Evolutionary conservation across 2,113 vertebrate species (phyloP).

Genomic region (Bos indicus): DNA sequence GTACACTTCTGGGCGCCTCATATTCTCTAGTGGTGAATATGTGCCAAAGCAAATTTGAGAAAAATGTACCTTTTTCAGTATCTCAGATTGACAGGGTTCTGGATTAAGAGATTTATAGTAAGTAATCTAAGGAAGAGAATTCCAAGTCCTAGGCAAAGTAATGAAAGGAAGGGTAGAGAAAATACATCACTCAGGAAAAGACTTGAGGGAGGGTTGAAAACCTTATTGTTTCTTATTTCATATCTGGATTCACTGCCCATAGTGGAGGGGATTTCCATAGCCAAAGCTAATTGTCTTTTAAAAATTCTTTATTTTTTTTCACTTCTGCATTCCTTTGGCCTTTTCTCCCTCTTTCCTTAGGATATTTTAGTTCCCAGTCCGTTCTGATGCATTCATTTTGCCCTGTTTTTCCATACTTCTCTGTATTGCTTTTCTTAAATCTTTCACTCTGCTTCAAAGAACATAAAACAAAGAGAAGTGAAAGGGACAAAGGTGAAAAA

Average conservation of each 20-base stretch:
- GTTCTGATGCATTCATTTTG: neutral
- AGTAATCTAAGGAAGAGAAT: neutral
- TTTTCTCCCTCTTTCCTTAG: neutral
- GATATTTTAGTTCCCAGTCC: neutral
- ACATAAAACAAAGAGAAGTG: neutral
- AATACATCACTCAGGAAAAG: neutral
- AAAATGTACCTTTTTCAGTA: neutral
- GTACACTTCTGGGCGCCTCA: neutral
- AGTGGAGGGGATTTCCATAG: neutral
- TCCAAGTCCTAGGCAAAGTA: constrained; percentile 9
- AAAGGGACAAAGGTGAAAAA: neutral
- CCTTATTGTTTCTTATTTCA: neutral
- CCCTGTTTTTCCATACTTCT: neutral
- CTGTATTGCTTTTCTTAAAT: neutral
- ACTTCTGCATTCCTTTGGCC: neutral
- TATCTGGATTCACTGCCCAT: neutral
- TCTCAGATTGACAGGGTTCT: neutral
- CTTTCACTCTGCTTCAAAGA: neutral
- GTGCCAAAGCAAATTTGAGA: neutral
- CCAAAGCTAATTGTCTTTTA: neutral
- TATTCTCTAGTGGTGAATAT: neutral
- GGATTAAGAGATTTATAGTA: neutral
- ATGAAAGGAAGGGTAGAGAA: neutral
- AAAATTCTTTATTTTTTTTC: neutral
- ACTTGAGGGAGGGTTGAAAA: neutral